These are phyloP conservation scores for Teinopalpus imperialis DNA, from an alignment of 2,888 invertebrate species.

Conservation along the genomic window DNA sequence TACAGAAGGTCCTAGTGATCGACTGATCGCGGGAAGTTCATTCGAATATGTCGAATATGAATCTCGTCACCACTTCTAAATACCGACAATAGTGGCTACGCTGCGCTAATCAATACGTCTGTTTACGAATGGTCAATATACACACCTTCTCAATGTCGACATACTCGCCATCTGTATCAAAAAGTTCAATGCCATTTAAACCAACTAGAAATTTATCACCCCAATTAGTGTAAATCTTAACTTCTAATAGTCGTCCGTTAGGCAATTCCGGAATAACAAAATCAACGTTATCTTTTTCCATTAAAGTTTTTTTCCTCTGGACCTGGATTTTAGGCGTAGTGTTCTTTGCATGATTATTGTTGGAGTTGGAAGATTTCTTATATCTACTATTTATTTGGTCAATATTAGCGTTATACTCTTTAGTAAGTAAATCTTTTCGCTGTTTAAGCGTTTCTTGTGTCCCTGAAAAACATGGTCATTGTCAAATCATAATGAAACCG, in stretches of 20 bases:
- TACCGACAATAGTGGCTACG: too few species aligned
- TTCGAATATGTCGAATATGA: too few species aligned
- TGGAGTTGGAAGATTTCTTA: slow-evolving; percentile 28
- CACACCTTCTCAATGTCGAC: slow-evolving; percentile 83
- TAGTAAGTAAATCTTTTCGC: slow-evolving; percentile 6
- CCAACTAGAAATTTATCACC: slow-evolving; percentile 91
- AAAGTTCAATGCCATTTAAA: slow-evolving; percentile 89
- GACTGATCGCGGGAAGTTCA: too few species aligned
- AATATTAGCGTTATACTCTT: background rate
- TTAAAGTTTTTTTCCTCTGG: slow-evolving; percentile 31
- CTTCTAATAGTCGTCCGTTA: slow-evolving; percentile 83
- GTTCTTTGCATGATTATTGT: slow-evolving; percentile 45
- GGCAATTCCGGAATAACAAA: slow-evolving; percentile 91
- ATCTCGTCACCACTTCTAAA: too few species aligned
- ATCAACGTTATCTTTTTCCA: slow-evolving; percentile 57
- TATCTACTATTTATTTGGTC: slow-evolving; percentile 1
- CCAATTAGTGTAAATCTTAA: slow-evolving; percentile 89
- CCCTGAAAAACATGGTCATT: slow-evolving; percentile 4
- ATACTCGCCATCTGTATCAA: slow-evolving; percentile 83
- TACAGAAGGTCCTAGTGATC: too few species aligned
- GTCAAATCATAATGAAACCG: too few species aligned
- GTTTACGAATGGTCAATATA: too few species aligned
- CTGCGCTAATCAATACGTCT: too few species aligned
- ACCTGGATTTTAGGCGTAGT: slow-evolving; percentile 42
- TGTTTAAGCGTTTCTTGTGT: slow-evolving; percentile 20